Evolutionary conservation across 2,113 vertebrate genomes (phyloP).

Genomic region (Gallinago media): DNA sequence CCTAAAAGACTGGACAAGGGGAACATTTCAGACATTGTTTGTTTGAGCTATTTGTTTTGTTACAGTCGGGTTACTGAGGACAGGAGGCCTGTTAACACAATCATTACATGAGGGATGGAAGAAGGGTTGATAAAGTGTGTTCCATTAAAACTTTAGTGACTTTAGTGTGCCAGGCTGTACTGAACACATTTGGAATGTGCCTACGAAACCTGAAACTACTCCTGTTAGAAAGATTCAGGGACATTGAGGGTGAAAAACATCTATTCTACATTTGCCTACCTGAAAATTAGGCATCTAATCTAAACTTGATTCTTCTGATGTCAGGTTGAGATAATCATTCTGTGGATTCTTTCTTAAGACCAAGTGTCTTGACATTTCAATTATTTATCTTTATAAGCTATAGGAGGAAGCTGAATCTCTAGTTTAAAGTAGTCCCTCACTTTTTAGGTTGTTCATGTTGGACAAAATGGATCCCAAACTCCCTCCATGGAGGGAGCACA

Average conservation of each 20-base stretch:
- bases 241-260: not conserved
- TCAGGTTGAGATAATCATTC: fast-evolving
- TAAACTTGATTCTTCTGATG: not conserved
- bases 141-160: not conserved
- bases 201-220: not conserved
- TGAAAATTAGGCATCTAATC: not conserved
- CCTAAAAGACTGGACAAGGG: not conserved
- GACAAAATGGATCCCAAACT: not conserved
- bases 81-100: not conserved
- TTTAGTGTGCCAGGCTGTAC: not conserved
- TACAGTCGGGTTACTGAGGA: not conserved
- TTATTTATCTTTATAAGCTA: not conserved
- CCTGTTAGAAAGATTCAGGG: not conserved
- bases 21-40: not conserved
- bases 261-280: not conserved
- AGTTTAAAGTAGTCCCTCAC: not conserved
- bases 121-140: not conserved
- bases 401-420: not conserved
- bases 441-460: not conserved
- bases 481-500: not conserved
- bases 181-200: not conserved
- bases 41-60: not conserved
- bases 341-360: not conserved
- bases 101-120: not conserved
- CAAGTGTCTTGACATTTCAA: not conserved